Evolutionary conservation across 2,113 vertebrate genomes (phyloP), one percentile per base, ranked within the genome.

Genomic region (Podocnemis expansa): DNA sequence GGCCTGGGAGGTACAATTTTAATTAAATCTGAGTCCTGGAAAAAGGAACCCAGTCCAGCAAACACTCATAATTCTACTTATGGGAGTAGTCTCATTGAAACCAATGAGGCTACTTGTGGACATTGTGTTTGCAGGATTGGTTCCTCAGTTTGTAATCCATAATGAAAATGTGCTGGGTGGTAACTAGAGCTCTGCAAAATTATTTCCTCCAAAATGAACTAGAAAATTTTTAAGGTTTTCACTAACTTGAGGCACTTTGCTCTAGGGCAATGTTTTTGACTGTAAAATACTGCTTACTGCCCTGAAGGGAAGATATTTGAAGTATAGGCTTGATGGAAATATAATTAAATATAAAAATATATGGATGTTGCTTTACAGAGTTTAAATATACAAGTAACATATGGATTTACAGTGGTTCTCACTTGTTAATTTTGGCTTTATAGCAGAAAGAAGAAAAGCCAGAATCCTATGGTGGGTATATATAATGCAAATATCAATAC

Each of bases 401-500:
- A 24, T 29, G 91, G 63, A 43, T 54, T 83, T 27, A 45, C 25
- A 38, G 82, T 21, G 10, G 52, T 89, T 76, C 87, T 97, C 70
- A 93, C 67, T 51, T 79, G 47, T 49, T 83, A 87, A 84, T 79
- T 93, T 90, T 49, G 49, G 52, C 82, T 80, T 78, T 55, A 13
- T 76, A 78, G 91, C 87, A 99, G 98, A 98, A 99, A 98, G 98
- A 98, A 98, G 98, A 97, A 97, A 80, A 91, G 1, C 89, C 97
- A 97, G 60, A 89, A 91, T 54, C 96, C 94, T 1, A 95, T 98
- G 3, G 88, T 98, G 2, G 99, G 99, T 52, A 98, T 99, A 93
- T 99, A 98, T 97, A 98, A 99, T 1, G 58, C 97, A 54, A 98
- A 98, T 1, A 95, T 98, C 89, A 98, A 98, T 10, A 98, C 98